Conservation (phyloP, 2,888 invertebrate species). For the Eristalis tenax region DNA sequence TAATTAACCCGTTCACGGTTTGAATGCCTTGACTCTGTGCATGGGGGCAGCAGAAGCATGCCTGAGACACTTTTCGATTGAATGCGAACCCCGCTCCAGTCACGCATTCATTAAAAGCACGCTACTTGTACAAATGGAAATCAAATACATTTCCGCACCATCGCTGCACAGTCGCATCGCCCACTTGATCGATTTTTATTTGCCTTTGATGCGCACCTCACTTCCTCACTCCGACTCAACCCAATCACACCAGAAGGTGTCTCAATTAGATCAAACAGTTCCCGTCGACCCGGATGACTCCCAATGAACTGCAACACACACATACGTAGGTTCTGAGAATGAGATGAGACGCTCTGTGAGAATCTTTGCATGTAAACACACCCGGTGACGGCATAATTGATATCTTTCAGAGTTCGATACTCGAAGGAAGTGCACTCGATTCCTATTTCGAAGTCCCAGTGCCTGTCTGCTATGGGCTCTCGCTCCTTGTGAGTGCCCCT, state of each 20-base stretch:
- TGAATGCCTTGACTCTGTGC: no score
- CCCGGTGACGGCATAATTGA: constrained; percentile 68
- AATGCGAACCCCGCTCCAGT: neutral
- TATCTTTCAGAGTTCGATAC: constrained; percentile 47
- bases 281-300: constrained; percentile 39
- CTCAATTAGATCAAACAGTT: constrained; percentile 50
- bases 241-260: constrained; percentile 43
- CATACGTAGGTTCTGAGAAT: neutral
- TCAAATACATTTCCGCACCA: neutral
- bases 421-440: constrained; percentile 59
- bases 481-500: neutral
- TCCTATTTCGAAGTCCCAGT: constrained; percentile 46
- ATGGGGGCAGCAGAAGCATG: neutral
- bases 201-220: no score
- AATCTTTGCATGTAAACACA: constrained; percentile 51
- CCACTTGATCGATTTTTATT: constrained; percentile 45
- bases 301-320: neutral
- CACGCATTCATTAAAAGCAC: neutral
- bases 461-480: neutral
- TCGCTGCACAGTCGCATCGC: neutral
- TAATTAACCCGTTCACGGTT: no score
- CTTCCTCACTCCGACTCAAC: constrained; percentile 13
- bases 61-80: neutral
- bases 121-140: neutral
- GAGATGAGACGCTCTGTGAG: neutral